A percentile compares a stretch with the other conserved stretches of the same genome.
Evolutionary conservation across 2,113 vertebrate genomes (phyloP).

Genomic region (Clarias gariepinus): DNA sequence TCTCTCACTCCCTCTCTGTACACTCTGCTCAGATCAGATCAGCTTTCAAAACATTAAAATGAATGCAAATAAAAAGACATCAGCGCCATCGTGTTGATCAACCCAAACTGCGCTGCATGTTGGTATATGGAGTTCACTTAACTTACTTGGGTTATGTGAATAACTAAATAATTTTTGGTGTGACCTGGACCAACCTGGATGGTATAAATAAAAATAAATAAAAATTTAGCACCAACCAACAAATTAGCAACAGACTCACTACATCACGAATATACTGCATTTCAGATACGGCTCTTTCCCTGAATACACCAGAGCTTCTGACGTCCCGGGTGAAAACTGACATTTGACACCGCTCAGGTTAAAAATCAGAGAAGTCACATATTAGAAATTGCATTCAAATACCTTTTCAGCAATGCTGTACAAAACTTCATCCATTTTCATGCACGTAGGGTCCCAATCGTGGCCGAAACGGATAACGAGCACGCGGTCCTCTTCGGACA

Average conservation of each 20-base stretch:
- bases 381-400: neutral
- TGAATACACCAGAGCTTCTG: neutral
- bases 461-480: constrained; percentile 96
- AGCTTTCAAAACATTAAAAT: no score
- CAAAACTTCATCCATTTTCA: constrained; percentile 98
- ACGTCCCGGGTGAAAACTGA: neutral
- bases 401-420: constrained; percentile 99
- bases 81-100: no score
- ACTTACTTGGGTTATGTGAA: no score
- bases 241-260: no score
- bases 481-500: constrained; percentile 95
- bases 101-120: neutral
- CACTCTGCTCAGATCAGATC: no score
- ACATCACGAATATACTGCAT: neutral
- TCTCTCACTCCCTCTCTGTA: no score
- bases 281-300: neutral
- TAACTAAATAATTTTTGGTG: no score
- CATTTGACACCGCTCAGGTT: neutral
- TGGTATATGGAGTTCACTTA: neutral
- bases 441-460: constrained; percentile 98
- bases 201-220: no score
- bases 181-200: no score
- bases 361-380: neutral
- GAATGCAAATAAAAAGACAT: no score
- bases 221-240: no score